Percentiles rank a stretch among this genome's conserved stretches.
phyloP scores from a whole-genome alignment of 2,888 invertebrate genomes.

The Leucozona laternaria region DNA sequence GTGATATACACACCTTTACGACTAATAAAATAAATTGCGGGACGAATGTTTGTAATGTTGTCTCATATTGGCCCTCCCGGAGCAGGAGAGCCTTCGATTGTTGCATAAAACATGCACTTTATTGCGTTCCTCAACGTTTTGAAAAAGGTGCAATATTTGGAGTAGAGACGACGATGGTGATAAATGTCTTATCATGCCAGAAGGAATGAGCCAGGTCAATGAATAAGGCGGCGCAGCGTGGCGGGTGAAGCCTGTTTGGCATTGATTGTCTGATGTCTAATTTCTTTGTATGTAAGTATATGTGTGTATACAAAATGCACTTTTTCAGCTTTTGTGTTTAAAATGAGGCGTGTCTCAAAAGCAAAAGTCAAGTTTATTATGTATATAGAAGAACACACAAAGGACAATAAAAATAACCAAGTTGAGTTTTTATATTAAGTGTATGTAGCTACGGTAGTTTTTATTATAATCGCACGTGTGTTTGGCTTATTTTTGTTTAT shows the following conservation, averaged over 20 bases:
- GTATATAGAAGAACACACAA: background rate
- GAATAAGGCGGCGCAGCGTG: slow-evolving; percentile 30
- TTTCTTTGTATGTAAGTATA: background rate
- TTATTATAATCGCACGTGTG: slow-evolving; percentile 30
- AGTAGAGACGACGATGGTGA: background rate
- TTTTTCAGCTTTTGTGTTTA: slow-evolving; percentile 39
- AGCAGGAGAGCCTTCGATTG: background rate
- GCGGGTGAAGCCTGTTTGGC: slow-evolving; percentile 45
- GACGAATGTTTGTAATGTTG: background rate
- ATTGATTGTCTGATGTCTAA: slow-evolving; percentile 57
- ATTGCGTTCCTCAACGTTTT: background rate
- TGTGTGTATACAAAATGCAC: slow-evolving; percentile 23
- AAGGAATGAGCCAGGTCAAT: slow-evolving; percentile 38
- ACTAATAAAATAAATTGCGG: slow-evolving; percentile 10
- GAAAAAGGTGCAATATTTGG: slow-evolving; percentile 7
- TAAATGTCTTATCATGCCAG: slow-evolving; percentile 3
- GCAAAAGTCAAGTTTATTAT: slow-evolving; percentile 11
- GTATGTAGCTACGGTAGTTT: background rate
- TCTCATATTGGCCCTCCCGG: no score
- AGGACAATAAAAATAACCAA: background rate
- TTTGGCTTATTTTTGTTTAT: background rate
- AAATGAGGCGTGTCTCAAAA: slow-evolving; percentile 50
- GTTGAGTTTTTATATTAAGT: background rate
- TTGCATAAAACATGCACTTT: background rate
- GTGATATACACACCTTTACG: background rate